These are phyloP conservation scores for Peromyscus leucopus DNA, from an alignment of 2,113 vertebrate genomes.

Conservation along the genomic window DNA sequence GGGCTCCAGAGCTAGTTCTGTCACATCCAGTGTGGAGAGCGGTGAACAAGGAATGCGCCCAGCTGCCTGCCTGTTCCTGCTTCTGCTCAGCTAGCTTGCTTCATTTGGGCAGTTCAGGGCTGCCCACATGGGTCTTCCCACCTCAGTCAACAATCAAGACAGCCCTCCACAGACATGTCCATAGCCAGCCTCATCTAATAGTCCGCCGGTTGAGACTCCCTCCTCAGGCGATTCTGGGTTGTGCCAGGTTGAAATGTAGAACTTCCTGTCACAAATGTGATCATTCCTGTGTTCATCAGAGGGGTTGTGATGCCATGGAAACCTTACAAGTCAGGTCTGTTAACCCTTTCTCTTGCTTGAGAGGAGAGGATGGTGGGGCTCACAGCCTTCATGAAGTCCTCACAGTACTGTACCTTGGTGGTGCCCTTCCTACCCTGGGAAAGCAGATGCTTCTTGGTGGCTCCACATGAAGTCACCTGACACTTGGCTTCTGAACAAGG, in stretches of 20 bases:
- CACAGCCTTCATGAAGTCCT: background rate
- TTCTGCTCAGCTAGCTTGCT: no score
- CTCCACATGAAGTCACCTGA: background rate
- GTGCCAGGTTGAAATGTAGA: background rate
- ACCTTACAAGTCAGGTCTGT: background rate
- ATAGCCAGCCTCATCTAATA: background rate
- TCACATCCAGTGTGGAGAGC: background rate
- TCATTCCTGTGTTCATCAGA: background rate
- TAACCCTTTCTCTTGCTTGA: background rate
- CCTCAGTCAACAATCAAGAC: background rate
- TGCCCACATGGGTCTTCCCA: background rate
- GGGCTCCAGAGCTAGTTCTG: background rate
- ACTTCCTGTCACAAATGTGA: background rate
- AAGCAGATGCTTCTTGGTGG: background rate
- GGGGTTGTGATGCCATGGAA: no score
- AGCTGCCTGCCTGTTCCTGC: background rate
- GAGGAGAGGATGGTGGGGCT: background rate
- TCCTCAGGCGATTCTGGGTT: background rate
- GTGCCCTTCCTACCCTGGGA: background rate
- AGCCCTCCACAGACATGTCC: background rate
- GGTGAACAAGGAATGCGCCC: no score
- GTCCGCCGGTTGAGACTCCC: background rate
- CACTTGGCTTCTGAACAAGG: background rate
- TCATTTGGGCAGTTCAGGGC: background rate
- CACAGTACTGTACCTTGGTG: background rate